Conservation (phyloP, 2,113 vertebrate species). For the Antechinus stuartii region DNA sequence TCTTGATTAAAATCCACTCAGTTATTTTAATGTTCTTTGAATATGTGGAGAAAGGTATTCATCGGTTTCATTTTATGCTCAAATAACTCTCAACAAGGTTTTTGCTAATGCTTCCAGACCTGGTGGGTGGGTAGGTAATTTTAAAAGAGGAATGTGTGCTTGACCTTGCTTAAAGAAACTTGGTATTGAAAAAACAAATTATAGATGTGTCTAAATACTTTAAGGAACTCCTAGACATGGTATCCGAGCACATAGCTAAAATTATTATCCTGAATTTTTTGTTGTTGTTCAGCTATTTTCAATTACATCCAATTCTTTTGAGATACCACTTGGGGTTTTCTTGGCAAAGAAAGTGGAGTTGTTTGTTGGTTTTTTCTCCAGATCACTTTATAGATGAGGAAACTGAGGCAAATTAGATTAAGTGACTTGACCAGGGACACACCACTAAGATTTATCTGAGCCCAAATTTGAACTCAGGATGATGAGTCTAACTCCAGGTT, state of each 20-base stretch:
- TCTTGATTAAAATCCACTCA: constrained; percentile 2
- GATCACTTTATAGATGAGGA: no score
- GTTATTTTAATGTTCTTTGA: background rate
- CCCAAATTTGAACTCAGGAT: no score
- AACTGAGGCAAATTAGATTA: no score
- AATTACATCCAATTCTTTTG: no score
- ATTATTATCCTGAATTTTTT: background rate
- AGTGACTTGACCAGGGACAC: no score
- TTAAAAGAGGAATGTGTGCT: background rate
- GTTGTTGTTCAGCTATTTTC: no score
- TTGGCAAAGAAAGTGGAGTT: no score
- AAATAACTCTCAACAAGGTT: background rate
- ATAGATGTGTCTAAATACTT: background rate
- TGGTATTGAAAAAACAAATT: background rate
- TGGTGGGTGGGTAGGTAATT: background rate
- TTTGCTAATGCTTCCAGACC: background rate
- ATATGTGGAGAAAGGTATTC: background rate
- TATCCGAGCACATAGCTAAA: background rate
- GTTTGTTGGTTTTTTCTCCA: no score
- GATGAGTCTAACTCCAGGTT: no score
- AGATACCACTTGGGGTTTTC: no score
- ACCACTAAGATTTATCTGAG: no score
- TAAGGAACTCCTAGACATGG: background rate
- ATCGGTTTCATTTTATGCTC: background rate
- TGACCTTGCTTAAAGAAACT: background rate